phyloP scores from a whole-genome alignment of 1,140 invertebrate genomes.

The Drosophila subobscura region DNA sequence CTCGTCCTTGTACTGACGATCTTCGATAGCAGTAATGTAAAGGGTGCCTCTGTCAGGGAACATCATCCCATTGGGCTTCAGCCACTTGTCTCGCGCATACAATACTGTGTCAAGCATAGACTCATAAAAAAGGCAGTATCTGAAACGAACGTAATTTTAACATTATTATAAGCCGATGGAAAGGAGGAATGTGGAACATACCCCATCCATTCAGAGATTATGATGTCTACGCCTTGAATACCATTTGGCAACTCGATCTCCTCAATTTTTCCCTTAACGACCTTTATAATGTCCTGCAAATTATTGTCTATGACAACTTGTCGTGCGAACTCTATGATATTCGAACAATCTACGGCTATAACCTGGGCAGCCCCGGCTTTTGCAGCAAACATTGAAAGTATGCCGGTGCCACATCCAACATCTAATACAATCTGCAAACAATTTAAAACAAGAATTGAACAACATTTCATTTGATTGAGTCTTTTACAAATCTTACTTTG shows the following conservation, averaged over 20 bases:
- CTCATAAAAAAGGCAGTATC: conserved; percentile 97
- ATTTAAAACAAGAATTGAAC: not conserved
- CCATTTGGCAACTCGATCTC: conserved; percentile 90
- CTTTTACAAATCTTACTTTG: conserved; percentile 88
- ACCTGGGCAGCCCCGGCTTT: conserved; percentile 98
- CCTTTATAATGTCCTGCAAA: conserved; percentile 92
- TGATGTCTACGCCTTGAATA: conserved; percentile 97
- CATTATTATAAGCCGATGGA: not conserved
- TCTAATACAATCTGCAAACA: conserved; percentile 92
- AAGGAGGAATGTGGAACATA: conserved; percentile 63
- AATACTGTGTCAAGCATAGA: conserved; percentile 98
- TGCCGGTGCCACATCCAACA: conserved; percentile 99
- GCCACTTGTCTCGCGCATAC: conserved; percentile 97
- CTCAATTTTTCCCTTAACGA: conserved; percentile 97
- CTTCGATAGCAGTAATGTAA: conserved; percentile 97
- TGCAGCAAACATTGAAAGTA: conserved; percentile 99
- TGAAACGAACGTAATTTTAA: conserved; percentile 12
- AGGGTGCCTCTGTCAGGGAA: conserved; percentile 95
- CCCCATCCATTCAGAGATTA: conserved; percentile 99
- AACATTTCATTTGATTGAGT: not conserved
- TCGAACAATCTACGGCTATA: conserved; percentile 98
- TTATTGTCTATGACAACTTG: conserved; percentile 95
- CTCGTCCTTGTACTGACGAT: conserved; percentile 99
- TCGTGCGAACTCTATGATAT: conserved; percentile 97
- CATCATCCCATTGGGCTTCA: conserved; percentile 91